Conservation (phyloP, 1,140 invertebrate genomes). For the Agraylea sexmaculata region DNA sequence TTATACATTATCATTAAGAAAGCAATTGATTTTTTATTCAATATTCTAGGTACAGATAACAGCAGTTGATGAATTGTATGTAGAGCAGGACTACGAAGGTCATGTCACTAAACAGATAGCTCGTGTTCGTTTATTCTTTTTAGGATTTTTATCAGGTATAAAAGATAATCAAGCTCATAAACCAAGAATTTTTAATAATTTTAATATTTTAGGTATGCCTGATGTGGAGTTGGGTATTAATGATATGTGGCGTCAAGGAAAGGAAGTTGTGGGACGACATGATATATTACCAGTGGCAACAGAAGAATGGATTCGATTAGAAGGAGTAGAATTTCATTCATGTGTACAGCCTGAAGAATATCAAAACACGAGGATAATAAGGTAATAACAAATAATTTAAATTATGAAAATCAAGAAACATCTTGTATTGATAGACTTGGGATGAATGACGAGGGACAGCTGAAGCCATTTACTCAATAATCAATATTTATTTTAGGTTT, state of each 20-base stretch:
- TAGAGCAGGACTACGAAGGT: slow-evolving; percentile 81
- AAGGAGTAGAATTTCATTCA: slow-evolving; percentile 88
- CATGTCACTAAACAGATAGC: slow-evolving; percentile 86
- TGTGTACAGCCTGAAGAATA: slow-evolving; percentile 90
- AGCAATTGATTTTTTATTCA: not conserved
- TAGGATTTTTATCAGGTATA: slow-evolving; percentile 77
- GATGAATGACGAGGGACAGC: not conserved
- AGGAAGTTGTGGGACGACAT: slow-evolving; percentile 96
- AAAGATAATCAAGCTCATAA: slow-evolving; percentile 1
- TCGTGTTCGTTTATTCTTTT: slow-evolving; percentile 86
- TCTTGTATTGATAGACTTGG: not conserved
- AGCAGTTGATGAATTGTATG: slow-evolving; percentile 91
- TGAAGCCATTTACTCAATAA: not conserved
- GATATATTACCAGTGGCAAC: slow-evolving; percentile 99
- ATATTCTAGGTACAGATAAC: slow-evolving; percentile 70
- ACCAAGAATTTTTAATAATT: not conserved
- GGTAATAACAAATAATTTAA: slow-evolving; percentile 40
- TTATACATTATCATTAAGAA: slow-evolving; percentile 1
- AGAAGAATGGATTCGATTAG: slow-evolving; percentile 97
- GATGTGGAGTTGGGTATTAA: slow-evolving; percentile 95
- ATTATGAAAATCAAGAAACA: slow-evolving; percentile 1
- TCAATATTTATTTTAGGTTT: slow-evolving; percentile 51
- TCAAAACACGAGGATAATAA: slow-evolving; percentile 80
- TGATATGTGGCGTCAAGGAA: slow-evolving; percentile 90
- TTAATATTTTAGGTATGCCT: slow-evolving; percentile 64